phyloP scores from a whole-genome alignment of 2,797 vertebrate species.

The Periparus ater region DNA sequence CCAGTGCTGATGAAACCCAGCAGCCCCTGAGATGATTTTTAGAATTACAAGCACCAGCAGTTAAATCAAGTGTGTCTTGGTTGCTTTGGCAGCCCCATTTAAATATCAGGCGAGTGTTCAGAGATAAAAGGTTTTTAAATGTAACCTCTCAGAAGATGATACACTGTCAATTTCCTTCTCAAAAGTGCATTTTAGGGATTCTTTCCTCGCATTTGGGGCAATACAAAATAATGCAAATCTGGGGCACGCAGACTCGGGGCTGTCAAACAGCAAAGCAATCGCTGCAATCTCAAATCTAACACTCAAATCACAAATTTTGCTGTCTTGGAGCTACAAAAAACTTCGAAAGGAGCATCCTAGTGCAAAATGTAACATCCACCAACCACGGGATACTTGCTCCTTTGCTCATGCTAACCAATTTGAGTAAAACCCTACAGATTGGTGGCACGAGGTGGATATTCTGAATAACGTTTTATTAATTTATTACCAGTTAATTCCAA shows the following conservation, averaged over 20 bases:
- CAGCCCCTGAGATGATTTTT: background rate
- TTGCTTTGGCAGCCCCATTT: slow-evolving; percentile 2
- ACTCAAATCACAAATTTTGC: background rate
- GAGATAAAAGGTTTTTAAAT: slow-evolving; percentile 30
- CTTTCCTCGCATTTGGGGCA: background rate
- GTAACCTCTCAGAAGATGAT: background rate
- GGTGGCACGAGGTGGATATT: background rate
- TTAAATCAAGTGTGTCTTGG: background rate
- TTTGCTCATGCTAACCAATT: background rate
- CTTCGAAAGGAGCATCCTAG: background rate
- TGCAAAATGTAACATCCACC: background rate
- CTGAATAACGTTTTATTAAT: background rate
- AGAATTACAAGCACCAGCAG: slow-evolving; percentile 7
- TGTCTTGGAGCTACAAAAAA: background rate
- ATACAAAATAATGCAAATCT: background rate
- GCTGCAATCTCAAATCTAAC: background rate
- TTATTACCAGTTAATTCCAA: background rate
- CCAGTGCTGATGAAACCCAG: slow-evolving; percentile 3
- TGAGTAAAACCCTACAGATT: accelerated
- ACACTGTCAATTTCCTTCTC: background rate
- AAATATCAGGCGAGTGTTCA: background rate
- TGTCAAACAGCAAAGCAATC: background rate
- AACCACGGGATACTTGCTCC: background rate
- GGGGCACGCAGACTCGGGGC: background rate
- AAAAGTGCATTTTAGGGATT: background rate